These are phyloP conservation scores for Pterostichus niger DNA, from an alignment of 2,888 invertebrate species.

Conservation along the genomic window DNA sequence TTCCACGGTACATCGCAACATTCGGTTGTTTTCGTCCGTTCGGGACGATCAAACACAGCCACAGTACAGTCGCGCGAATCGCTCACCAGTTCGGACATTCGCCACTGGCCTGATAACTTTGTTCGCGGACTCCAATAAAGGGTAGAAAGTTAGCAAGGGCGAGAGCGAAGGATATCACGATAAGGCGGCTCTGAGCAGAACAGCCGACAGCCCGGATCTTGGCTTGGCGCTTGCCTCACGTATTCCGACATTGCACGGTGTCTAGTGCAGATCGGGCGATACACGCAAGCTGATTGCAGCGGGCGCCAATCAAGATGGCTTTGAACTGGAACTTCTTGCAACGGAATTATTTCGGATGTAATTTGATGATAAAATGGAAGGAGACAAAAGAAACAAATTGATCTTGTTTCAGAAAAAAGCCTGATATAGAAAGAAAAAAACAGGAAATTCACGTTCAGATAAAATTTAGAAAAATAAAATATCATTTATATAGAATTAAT, in stretches of 20 bases:
- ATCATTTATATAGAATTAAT: neutral
- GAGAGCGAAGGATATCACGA: conserved; percentile 46
- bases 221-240: conserved; percentile 1
- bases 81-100: conserved; percentile 19
- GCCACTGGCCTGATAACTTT: conserved; percentile 48
- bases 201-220: neutral
- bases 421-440: conserved; percentile 7
- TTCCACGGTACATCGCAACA: neutral
- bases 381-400: conserved; percentile 25
- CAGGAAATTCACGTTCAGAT: neutral
- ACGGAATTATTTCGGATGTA: conserved; percentile 52
- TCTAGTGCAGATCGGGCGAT: conserved; percentile 35
- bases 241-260: conserved; percentile 14
- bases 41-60: neutral
- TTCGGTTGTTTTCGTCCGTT: conserved; percentile 5
- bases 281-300: conserved; percentile 47
- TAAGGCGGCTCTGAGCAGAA: conserved; percentile 17
- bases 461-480: neutral
- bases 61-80: neutral
- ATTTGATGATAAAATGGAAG: conserved; percentile 50
- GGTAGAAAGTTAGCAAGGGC: conserved; percentile 45
- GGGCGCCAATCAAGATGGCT: conserved; percentile 57
- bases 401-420: conserved; percentile 7
- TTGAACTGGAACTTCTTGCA: conserved; percentile 49
- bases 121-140: conserved; percentile 53